Evolutionary conservation across 2,888 invertebrate species (phyloP), one percentile per base, ranked within the genome.

Genomic region (Sclerodermus sp.): DNA sequence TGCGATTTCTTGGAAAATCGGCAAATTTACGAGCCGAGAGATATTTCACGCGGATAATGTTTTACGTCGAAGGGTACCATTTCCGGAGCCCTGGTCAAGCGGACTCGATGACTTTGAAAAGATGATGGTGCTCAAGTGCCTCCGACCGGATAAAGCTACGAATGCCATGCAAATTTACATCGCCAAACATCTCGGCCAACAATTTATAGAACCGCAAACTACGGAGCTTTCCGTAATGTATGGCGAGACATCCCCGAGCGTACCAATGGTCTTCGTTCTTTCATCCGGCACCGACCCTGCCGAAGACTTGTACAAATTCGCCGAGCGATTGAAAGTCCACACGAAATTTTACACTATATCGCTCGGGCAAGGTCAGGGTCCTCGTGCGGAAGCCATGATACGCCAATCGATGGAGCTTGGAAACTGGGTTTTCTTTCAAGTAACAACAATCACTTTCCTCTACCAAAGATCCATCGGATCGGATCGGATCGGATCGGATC

Each of bases 271-370:
- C 48, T 95, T 96, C 71, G 89, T 96, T 14, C 81, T 96, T 0
- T 93, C 93, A 1, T 89, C 93, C 0, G 95, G 95, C 8, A 93
- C 93, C 0, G 95, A 96, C 78, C 96, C 95, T 0, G 91, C 92
- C 2, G 84, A 84, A 75, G 89, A 90, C 64, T 79, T 93, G 29
- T 82, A 90, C 66, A 91, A 90, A 78, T 94, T 91, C 72, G 92
- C 93, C 0, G 92, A 93, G 43, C 86, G 85, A 65, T 84, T 88
- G 84, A 87, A 87, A 61, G 86, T 89, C 82, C 81, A 84, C 14
- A 87, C 87, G 66, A 83, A 90, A 30, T 84, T 94, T 67, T 86
- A 85, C 68, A 88, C 91, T 56, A 92, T 94, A 55, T 94, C 94
- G 0, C 80, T 95, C 10, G 94, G 94, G 0, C 93, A 94, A 74